phyloP scores from a whole-genome alignment of 1,140 invertebrate genomes.

The Penaeus indicus region DNA sequence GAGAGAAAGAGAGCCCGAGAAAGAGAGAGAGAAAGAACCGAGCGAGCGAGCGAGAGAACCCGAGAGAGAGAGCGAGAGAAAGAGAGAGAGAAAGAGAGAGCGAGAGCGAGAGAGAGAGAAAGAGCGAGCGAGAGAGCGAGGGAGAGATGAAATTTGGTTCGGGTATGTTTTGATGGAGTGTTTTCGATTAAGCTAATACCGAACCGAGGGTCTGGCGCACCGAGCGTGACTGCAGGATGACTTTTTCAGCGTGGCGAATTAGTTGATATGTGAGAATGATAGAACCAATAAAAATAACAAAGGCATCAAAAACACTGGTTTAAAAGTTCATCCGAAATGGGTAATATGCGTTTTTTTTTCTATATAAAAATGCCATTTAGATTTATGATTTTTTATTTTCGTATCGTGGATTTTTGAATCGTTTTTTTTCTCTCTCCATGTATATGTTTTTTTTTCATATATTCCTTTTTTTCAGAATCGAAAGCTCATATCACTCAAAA shows the following conservation, averaged over 20 bases:
- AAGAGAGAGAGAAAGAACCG: conserved; percentile 41
- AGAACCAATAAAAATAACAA: conserved; percentile 59
- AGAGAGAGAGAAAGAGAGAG: background rate
- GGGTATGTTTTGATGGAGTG: conserved; percentile 62
- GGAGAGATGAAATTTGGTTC: conserved; percentile 29
- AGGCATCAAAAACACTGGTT: conserved; percentile 51
- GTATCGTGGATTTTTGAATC: background rate
- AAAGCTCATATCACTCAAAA: background rate
- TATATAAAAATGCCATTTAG: conserved; percentile 26
- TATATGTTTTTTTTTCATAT: conserved; percentile 9
- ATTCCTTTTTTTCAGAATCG: conserved; percentile 20
- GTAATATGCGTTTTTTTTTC: conserved; percentile 33
- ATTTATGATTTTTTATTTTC: conserved; percentile 11
- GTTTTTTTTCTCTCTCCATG: background rate
- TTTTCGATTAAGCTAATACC: conserved; percentile 61
- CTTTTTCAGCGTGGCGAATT: conserved; percentile 55
- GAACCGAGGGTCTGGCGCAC: conserved; percentile 45
- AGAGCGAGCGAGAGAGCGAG: background rate
- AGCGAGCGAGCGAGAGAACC: conserved; percentile 9
- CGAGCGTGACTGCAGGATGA: conserved; percentile 36
- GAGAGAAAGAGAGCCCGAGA: conserved; percentile 46
- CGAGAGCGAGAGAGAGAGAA: background rate
- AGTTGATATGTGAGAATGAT: conserved; percentile 63
- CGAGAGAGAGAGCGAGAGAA: background rate
- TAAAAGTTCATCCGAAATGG: conserved; percentile 46